phyloP scores from a whole-genome alignment of 2,888 invertebrate genomes.

The Leptinotarsa tumamoca region DNA sequence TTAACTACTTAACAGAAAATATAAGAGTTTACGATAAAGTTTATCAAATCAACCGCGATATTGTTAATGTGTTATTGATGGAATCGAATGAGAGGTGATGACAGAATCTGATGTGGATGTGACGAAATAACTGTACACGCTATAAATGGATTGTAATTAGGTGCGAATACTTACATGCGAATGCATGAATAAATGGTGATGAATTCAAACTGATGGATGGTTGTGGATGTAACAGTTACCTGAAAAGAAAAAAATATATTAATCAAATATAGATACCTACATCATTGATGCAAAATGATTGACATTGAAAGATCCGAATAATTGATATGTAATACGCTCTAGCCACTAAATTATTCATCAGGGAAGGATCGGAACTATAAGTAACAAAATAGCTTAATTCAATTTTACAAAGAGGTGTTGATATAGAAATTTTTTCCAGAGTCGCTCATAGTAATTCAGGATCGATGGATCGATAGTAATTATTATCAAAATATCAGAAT shows the following conservation, averaged over 20 bases:
- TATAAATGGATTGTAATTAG: constrained; percentile 10
- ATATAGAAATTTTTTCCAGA: too few species aligned
- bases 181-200: neutral
- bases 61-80: constrained; percentile 9
- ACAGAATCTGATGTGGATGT: neutral
- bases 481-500: too few species aligned
- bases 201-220: neutral
- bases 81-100: constrained; percentile 8
- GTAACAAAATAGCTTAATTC: too few species aligned
- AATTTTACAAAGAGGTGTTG: too few species aligned
- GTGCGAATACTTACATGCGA: constrained; percentile 13
- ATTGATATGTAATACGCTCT: too few species aligned
- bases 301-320: too few species aligned
- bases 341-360: too few species aligned
- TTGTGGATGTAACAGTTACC: constrained; percentile 8
- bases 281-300: too few species aligned
- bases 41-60: neutral
- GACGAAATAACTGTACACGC: constrained; percentile 4
- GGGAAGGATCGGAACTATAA: too few species aligned
- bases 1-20: neutral
- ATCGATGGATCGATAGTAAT: too few species aligned
- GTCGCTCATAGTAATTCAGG: too few species aligned
- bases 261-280: neutral
- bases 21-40: neutral
- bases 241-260: constrained; percentile 2